Percentiles rank a stretch among this genome's conserved stretches.
These are phyloP conservation scores for Tiaroga cobitis DNA, from an alignment of 2,797 vertebrate genomes.

Conservation along the genomic window DNA sequence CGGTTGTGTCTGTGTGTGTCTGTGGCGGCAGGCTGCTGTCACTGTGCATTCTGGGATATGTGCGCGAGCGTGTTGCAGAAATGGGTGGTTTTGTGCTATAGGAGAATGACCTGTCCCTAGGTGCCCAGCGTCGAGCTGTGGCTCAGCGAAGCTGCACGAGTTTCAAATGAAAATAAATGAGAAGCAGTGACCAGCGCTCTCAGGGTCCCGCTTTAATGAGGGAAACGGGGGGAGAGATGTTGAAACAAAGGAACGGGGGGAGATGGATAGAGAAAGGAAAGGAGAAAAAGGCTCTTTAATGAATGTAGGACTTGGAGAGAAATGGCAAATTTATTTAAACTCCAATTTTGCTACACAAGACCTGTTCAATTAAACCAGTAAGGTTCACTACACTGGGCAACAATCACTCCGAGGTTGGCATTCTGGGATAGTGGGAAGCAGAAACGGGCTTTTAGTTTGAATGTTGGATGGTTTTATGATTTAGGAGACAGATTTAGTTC, in stretches of 20 bases:
- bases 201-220: conserved; percentile 81
- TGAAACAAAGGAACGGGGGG: conserved; percentile 44
- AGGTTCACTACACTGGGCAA: conserved; percentile 49
- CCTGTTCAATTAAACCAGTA: conserved; percentile 74
- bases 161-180: conserved; percentile 86
- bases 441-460: conserved; percentile 5
- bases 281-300: conserved; percentile 63
- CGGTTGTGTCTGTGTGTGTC: conserved; percentile 47
- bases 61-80: conserved; percentile 29
- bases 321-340: conserved; percentile 55
- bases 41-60: conserved; percentile 50
- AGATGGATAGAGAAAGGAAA: conserved; percentile 47
- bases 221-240: conserved; percentile 56
- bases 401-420: conserved; percentile 36
- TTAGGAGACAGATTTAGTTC: not conserved
- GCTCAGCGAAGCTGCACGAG: conserved; percentile 73
- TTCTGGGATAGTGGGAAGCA: conserved; percentile 25
- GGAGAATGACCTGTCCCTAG: conserved; percentile 56
- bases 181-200: conserved; percentile 80
- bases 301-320: conserved; percentile 67
- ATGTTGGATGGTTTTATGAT: not conserved
- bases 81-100: conserved; percentile 32
- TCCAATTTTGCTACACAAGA: conserved; percentile 66
- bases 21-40: conserved; percentile 35
- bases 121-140: conserved; percentile 47